Conservation (phyloP, 2,113 vertebrate genomes). For the Limanda limanda region DNA sequence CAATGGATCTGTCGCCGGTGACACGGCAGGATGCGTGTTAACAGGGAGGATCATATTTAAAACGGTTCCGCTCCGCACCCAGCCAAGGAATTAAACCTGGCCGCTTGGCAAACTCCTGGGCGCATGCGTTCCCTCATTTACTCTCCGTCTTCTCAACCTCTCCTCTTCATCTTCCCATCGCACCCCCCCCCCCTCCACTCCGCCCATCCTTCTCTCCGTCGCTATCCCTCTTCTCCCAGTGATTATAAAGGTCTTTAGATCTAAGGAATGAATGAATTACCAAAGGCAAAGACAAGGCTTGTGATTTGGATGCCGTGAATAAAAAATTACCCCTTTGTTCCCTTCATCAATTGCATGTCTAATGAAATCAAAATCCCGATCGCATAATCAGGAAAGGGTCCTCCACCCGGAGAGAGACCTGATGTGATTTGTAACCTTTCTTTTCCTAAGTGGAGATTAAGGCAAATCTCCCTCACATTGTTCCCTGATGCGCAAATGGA, state of each 20-base stretch:
- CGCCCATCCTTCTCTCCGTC: conserved; percentile 60
- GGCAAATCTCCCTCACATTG: conserved; percentile 78
- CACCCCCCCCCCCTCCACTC: conserved; percentile 41
- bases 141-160: conserved; percentile 67
- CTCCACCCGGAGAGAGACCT: conserved; percentile 80
- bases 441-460: conserved; percentile 82
- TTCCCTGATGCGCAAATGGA: conserved; percentile 66
- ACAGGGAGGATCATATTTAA: conserved; percentile 82
- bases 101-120: conserved; percentile 64
- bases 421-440: conserved; percentile 84
- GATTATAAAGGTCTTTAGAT: conserved; percentile 85
- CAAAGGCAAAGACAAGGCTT: conserved; percentile 83
- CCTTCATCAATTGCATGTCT: conserved; percentile 88
- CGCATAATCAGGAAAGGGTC: conserved; percentile 84
- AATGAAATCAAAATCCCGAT: conserved; percentile 89
- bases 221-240: conserved; percentile 77
- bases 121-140: conserved; percentile 81
- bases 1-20: conserved; percentile 82
- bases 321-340: conserved; percentile 89
- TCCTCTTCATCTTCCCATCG: conserved; percentile 68
- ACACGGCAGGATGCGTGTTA: conserved; percentile 76
- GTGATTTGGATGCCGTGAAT: conserved; percentile 83
- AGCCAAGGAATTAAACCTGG: conserved; percentile 80
- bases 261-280: conserved; percentile 84
- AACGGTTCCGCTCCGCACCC: conserved; percentile 81